A percentile compares a stretch with the other conserved stretches of the same genome.
These are phyloP conservation scores for Piaya cayana DNA, from an alignment of 2,113 vertebrate genomes.

Conservation along the genomic window DNA sequence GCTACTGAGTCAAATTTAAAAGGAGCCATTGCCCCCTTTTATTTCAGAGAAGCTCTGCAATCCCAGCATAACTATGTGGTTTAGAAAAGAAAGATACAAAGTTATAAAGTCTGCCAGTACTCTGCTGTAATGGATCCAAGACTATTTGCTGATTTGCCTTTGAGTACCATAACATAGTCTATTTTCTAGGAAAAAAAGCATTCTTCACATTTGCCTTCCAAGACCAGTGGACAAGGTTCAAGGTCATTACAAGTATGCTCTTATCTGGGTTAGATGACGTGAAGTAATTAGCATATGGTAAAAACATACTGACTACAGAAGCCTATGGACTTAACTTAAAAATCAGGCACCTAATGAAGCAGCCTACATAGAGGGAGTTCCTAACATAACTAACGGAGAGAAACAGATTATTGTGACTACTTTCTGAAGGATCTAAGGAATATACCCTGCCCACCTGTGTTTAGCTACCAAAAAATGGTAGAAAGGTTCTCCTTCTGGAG, in stretches of 20 bases:
- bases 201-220: not conserved
- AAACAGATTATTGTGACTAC: not conserved
- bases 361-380: not conserved
- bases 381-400: not conserved
- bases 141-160: not conserved
- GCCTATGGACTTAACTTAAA: not conserved
- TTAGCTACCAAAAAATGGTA: not conserved
- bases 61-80: not conserved
- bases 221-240: not conserved
- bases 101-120: not conserved
- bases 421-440: not conserved
- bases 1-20: slow-evolving; percentile 1
- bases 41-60: not conserved
- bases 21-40: not conserved
- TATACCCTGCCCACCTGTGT: not conserved
- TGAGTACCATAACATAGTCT: not conserved
- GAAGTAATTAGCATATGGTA: not conserved
- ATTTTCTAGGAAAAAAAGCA: not conserved
- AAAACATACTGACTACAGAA: not conserved
- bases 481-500: not conserved
- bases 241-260: not conserved
- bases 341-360: not conserved
- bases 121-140: not conserved
- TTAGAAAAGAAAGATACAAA: not conserved
- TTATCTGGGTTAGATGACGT: not conserved